phyloP scores from a whole-genome alignment of 2,113 vertebrate species.

The Chelonoidis abingdonii region DNA sequence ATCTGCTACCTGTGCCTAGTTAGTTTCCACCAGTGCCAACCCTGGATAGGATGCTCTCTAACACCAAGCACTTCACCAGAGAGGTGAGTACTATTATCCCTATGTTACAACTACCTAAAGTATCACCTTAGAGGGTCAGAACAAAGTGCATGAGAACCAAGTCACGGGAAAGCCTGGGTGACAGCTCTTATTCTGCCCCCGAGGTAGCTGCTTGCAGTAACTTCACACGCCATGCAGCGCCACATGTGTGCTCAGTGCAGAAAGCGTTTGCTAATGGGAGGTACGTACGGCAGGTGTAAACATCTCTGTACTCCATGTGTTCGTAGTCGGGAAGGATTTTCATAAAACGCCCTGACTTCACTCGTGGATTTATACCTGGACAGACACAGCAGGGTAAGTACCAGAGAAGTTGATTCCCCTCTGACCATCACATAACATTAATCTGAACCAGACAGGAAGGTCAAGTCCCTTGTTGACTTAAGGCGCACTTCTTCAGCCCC shows the following conservation, averaged over 20 bases:
- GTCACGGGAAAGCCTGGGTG: not conserved
- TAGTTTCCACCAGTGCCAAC: not conserved
- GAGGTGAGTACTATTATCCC: fast-evolving
- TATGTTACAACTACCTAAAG: fast-evolving
- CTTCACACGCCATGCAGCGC: constrained; percentile 67
- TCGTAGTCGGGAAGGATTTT: constrained; percentile 95
- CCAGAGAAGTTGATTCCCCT: constrained; percentile 26
- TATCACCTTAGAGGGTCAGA: fast-evolving
- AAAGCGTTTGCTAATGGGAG: constrained; percentile 51
- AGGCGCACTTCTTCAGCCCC: fast-evolving
- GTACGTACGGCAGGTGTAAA: constrained; percentile 95
- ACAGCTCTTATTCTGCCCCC: not conserved
- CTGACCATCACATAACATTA: not conserved
- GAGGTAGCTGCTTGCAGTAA: not conserved
- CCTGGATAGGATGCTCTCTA: not conserved
- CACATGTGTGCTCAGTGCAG: constrained; percentile 38
- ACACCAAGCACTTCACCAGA: not conserved
- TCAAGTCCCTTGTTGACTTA: not conserved
- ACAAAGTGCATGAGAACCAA: fast-evolving
- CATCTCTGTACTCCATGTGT: constrained; percentile 93
- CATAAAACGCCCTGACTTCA: constrained; percentile 95
- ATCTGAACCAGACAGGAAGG: fast-evolving
- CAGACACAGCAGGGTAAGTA: constrained; percentile 80
- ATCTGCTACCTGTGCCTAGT: not conserved
- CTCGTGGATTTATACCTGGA: constrained; percentile 93